Conservation (phyloP, 2,797 vertebrate genomes). For the Lepus oiostolus region DNA sequence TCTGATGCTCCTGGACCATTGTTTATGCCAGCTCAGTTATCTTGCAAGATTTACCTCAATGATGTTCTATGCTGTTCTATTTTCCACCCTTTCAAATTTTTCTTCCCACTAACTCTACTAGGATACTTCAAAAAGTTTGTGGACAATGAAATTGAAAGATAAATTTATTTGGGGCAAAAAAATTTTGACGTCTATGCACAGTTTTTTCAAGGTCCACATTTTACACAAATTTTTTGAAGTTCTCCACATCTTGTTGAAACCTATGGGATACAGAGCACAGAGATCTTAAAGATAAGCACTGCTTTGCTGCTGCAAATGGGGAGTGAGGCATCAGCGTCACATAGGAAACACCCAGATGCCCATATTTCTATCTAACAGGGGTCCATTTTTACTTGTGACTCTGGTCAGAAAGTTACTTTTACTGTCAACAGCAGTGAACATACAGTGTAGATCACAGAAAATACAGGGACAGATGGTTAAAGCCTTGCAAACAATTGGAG, state of each 20-base stretch:
- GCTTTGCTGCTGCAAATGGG: not conserved
- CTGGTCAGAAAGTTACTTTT: slow-evolving; percentile 9
- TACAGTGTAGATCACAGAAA: not conserved
- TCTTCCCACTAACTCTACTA: not conserved
- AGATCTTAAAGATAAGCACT: not conserved
- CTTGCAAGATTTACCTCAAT: not conserved
- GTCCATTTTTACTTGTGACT: not conserved
- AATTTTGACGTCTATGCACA: too few relatives aligned
- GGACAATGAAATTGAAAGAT: too few relatives aligned
- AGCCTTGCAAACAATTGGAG: not conserved
- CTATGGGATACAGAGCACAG: not conserved
- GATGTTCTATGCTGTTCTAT: slow-evolving; percentile 6
- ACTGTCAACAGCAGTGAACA: not conserved
- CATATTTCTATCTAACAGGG: not conserved
- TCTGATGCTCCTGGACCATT: not conserved
- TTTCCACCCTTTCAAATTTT: not conserved
- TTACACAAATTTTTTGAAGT: too few relatives aligned
- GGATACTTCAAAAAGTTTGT: too few relatives aligned
- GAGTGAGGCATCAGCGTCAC: not conserved
- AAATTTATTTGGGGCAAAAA: too few relatives aligned
- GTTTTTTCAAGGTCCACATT: too few relatives aligned
- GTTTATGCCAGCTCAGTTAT: not conserved
- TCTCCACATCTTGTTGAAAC: not conserved
- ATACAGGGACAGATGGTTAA: not conserved
- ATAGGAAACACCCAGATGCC: not conserved